These are phyloP conservation scores for Ormia ochracea DNA, from an alignment of 2,888 invertebrate genomes.

Conservation along the genomic window DNA sequence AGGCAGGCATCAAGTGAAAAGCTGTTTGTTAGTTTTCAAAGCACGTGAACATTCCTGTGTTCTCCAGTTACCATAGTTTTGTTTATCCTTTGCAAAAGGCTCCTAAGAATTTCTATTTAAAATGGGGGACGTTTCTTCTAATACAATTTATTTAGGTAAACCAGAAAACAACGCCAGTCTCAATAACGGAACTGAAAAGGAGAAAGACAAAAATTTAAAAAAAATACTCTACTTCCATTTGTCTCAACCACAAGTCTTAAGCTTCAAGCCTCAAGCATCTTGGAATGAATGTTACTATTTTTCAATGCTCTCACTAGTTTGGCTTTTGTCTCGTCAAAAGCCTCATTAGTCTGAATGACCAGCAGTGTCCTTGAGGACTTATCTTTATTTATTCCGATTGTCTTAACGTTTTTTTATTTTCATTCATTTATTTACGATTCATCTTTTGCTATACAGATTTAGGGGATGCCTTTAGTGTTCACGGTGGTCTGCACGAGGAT, in stretches of 20 bases:
- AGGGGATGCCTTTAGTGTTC: not conserved
- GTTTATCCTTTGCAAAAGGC: not conserved
- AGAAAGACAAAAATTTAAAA: not conserved
- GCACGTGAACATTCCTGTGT: not conserved
- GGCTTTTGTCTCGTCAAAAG: conserved; percentile 36
- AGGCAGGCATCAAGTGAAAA: not conserved
- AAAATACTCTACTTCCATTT: not conserved
- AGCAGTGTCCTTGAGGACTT: conserved; percentile 2
- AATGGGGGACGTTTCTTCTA: conserved; percentile 23
- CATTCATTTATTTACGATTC: not conserved
- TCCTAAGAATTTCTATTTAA: conserved; percentile 3
- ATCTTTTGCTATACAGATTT: not conserved
- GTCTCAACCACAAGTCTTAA: too few relatives aligned
- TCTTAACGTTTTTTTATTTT: not conserved
- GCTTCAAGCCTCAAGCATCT: too few relatives aligned
- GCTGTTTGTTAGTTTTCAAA: not conserved
- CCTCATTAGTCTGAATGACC: conserved; percentile 23
- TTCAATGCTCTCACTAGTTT: conserved; percentile 20
- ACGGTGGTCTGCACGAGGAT: not conserved
- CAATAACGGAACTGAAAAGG: not conserved
- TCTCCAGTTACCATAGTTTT: not conserved
- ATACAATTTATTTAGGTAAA: not conserved
- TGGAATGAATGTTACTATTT: conserved; percentile 39
- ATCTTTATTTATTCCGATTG: not conserved
- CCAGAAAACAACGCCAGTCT: not conserved